Conservation (phyloP, 2,888 invertebrate species). For the Harmothoe impar region DNA sequence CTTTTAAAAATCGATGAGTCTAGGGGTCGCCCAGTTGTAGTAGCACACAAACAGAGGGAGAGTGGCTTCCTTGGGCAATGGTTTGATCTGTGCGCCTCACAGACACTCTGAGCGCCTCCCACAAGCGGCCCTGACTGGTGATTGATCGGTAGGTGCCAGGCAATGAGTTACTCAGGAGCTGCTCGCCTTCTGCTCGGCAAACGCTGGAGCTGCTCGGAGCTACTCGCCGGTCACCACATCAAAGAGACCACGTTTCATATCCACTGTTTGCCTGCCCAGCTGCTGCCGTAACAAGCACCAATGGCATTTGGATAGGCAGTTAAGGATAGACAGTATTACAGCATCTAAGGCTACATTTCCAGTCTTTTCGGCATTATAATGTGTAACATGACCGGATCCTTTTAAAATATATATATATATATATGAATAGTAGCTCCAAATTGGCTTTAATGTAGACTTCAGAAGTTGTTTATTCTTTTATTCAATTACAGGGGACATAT, state of each 20-base stretch:
- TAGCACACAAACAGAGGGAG: background rate
- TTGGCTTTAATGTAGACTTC: too few species aligned
- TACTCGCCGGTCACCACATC: background rate
- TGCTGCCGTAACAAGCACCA: too few species aligned
- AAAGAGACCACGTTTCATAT: background rate
- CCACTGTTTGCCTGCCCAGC: background rate
- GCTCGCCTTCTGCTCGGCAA: background rate
- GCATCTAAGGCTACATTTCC: too few species aligned
- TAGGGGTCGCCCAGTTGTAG: background rate
- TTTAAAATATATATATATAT: too few species aligned
- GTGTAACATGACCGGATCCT: too few species aligned
- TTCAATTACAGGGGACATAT: too few species aligned
- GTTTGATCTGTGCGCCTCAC: background rate
- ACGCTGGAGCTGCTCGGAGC: constrained; percentile 9
- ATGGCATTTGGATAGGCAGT: too few species aligned
- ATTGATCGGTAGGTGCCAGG: background rate
- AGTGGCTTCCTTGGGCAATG: background rate
- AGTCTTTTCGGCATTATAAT: too few species aligned
- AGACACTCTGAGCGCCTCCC: too few species aligned
- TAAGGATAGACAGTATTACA: too few species aligned
- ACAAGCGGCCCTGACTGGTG: background rate
- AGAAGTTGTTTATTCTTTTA: too few species aligned
- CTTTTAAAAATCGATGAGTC: background rate
- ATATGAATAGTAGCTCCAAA: too few species aligned
- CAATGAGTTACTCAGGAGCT: background rate